Percentiles rank a stretch among this genome's conserved stretches.
Conservation (phyloP, 2,888 invertebrate species). For the Sphaeridia pumilis region DNA sequence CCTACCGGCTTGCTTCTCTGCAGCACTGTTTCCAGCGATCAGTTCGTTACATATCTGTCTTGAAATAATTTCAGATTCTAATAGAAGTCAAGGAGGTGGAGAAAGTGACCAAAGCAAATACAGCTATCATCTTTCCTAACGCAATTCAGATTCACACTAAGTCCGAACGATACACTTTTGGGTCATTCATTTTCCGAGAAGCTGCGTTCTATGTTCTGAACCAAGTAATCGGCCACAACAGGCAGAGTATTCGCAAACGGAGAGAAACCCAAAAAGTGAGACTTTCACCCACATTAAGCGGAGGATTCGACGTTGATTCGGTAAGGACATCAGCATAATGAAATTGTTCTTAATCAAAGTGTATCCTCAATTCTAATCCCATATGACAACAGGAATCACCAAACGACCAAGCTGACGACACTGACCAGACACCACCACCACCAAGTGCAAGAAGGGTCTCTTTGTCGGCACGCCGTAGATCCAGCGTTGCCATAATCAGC, state of each 20-base stretch:
- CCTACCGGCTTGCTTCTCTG: no score
- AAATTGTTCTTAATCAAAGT: no score
- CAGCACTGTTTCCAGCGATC: no score
- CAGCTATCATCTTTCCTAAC: conserved; percentile 86
- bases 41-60: no score
- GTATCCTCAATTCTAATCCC: no score
- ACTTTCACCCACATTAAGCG: background rate
- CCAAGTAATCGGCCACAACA: background rate
- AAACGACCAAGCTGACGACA: background rate
- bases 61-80: conserved; percentile 51
- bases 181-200: conserved; percentile 77
- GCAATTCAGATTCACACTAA: conserved; percentile 80
- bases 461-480: no score
- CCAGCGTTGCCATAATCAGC: no score
- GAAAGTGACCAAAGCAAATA: conserved; percentile 83
- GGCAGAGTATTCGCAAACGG: background rate
- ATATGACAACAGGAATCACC: background rate
- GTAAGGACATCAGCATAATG: no score
- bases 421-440: background rate
- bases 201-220: conserved; percentile 72
- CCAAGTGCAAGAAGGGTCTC: no score
- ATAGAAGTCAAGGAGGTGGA: conserved; percentile 76
- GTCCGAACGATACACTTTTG: conserved; percentile 65
- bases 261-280: background rate
- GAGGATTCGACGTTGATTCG: background rate